Evolutionary conservation across 2,797 vertebrate species (phyloP), one percentile per base, ranked within the genome.

Genomic region (Enteromius radiatus): DNA sequence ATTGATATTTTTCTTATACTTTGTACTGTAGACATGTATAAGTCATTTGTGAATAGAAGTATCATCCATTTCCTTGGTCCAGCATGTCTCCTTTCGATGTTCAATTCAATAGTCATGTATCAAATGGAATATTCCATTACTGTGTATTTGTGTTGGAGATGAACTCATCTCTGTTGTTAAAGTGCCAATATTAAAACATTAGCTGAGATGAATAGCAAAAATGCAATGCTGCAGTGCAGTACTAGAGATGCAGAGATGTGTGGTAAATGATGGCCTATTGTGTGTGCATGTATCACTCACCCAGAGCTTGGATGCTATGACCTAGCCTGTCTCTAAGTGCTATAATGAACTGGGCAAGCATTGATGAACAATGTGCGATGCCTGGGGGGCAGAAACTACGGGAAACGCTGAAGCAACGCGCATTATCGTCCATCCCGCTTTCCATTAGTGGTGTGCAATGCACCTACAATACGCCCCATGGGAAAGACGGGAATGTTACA

Each of bases 381-480:
- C 84, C 81, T 78, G 76, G 54, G 56, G 69, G 74, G 83, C 79
- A 61, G 70, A 79, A 86, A 36, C 83, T 78, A 85, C 85, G 85
- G 85, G 86, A 89, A 86, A 82, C 43, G 45, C 71, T 70, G 54
- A 38, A 76, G 75, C 47, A 81, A 80, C 5, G 61, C 19, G 43
- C 76, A 78, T 84, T 86, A 80, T 79, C 76, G 36, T 84, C 77
- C 68, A 84, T 84, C 80, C 78, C 36, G 52, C 67, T 84, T 83
- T 86, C 85, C 85, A 88, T 88, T 88, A 89, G 87, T 47, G 80
- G 82, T 69, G 71, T 83, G 83, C 68, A 80, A 73, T 74, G 85
- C 86, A 88, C 86, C 86, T 86, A 83, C 79, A 82, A 79, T 82
- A 80, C 19, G 77, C 82, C 79, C 77, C 73, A 64, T 49, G 84